Evolutionary conservation across 2,797 vertebrate species (phyloP).

Genomic region (Sphenodon punctatus): DNA sequence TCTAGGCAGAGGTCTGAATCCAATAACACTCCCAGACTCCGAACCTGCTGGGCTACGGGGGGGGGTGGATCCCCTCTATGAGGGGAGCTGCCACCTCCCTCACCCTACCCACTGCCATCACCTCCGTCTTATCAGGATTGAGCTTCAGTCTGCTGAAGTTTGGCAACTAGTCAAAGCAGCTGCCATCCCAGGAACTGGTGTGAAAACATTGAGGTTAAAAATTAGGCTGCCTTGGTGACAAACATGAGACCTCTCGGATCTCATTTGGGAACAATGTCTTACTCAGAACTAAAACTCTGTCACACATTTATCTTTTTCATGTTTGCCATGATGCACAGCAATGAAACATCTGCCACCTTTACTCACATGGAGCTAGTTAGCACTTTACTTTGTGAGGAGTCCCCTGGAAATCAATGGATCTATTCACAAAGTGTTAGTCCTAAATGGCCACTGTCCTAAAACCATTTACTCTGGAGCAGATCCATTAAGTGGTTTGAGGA

Average conservation of each 20-base stretch:
- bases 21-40: too few relatives aligned
- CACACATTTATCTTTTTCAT: slow-evolving; percentile 14
- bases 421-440: background rate
- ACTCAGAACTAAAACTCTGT: slow-evolving; percentile 3
- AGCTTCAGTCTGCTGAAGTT: too few relatives aligned
- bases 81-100: too few relatives aligned
- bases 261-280: background rate
- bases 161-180: slow-evolving; percentile 53
- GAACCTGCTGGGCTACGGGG: too few relatives aligned
- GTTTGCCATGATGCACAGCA: background rate
- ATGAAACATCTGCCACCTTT: background rate
- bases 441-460: too few relatives aligned
- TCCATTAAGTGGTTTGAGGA: too few relatives aligned
- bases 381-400: background rate
- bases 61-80: too few relatives aligned
- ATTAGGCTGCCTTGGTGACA: background rate
- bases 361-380: background rate
- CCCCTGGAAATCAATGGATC: background rate
- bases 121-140: too few relatives aligned
- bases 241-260: slow-evolving; percentile 7
- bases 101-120: too few relatives aligned
- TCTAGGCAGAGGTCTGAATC: too few relatives aligned
- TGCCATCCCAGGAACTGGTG: background rate
- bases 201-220: slow-evolving; percentile 18
- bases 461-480: too few relatives aligned